Percentiles rank a stretch among this genome's conserved stretches.
These are phyloP conservation scores for Tetragonula carbonaria DNA, from an alignment of 2,888 invertebrate genomes.

Conservation along the genomic window DNA sequence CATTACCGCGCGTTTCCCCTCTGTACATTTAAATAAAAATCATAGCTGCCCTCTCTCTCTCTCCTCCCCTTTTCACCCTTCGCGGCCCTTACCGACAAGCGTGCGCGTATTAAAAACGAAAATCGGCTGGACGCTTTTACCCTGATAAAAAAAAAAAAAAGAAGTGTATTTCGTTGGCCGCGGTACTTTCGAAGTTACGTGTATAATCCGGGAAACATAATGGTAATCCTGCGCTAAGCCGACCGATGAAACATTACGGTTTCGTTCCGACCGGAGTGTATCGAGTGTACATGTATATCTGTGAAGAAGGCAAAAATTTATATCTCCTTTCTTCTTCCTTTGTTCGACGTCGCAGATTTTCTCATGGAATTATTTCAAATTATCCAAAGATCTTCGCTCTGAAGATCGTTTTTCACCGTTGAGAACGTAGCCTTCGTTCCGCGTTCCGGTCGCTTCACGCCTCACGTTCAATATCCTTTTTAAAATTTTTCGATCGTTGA, in stretches of 20 bases:
- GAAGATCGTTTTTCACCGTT: neutral
- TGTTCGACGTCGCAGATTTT: neutral
- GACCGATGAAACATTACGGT: constrained; percentile 62
- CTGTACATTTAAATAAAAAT: constrained; percentile 56
- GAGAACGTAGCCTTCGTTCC: neutral
- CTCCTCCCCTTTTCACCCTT: neutral
- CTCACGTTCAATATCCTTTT: neutral
- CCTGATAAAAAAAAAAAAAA: constrained; percentile 46
- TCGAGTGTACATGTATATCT: constrained; percentile 9
- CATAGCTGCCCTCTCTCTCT: neutral
- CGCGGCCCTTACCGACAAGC: neutral
- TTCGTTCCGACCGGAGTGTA: constrained; percentile 25
- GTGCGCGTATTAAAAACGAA: constrained; percentile 44
- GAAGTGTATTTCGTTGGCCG: constrained; percentile 42
- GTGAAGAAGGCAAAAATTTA: neutral
- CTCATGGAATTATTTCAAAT: neutral
- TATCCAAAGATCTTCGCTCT: neutral
- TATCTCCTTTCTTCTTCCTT: neutral
- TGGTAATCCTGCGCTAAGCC: constrained; percentile 64
- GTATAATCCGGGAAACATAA: constrained; percentile 59
- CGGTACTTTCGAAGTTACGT: constrained; percentile 43
- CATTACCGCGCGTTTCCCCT: constrained; percentile 34
- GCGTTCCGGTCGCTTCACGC: neutral
- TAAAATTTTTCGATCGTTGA: neutral
- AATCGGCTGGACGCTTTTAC: constrained; percentile 37